Conservation (phyloP, 2,113 vertebrate genomes). For the Myrmecobius fasciatus region DNA sequence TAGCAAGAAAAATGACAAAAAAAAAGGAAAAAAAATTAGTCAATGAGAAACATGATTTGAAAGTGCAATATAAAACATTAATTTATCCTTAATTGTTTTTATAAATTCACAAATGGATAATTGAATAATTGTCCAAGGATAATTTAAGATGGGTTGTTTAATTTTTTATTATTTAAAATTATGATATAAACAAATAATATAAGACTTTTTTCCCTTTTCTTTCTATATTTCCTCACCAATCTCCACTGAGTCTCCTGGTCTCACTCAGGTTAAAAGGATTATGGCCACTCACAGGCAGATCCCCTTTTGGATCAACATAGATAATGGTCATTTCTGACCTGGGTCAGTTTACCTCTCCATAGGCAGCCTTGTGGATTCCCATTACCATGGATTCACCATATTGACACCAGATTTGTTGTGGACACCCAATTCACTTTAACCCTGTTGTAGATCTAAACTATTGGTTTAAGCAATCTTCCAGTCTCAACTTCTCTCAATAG, state of each 20-base stretch:
- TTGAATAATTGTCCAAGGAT: background rate
- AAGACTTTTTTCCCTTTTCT: background rate
- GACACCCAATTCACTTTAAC: background rate
- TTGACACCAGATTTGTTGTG: background rate
- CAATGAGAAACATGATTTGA: constrained; percentile 64
- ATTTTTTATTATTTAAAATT: background rate
- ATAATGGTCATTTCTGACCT: background rate
- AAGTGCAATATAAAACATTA: background rate
- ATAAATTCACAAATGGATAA: background rate
- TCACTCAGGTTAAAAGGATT: background rate
- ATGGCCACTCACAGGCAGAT: background rate
- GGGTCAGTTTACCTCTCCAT: background rate
- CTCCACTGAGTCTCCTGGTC: background rate
- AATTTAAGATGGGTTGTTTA: background rate
- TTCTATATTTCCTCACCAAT: too few species aligned
- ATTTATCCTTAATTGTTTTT: background rate
- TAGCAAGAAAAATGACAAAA: constrained; percentile 72
- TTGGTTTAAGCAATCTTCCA: background rate
- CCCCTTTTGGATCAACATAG: background rate
- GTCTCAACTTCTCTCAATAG: background rate
- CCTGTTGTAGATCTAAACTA: background rate
- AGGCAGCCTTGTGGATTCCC: background rate
- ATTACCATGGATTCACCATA: background rate
- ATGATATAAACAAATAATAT: background rate
- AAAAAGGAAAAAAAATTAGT: constrained; percentile 52